phyloP scores from a whole-genome alignment of 2,113 vertebrate genomes.

The Martes martes region DNA sequence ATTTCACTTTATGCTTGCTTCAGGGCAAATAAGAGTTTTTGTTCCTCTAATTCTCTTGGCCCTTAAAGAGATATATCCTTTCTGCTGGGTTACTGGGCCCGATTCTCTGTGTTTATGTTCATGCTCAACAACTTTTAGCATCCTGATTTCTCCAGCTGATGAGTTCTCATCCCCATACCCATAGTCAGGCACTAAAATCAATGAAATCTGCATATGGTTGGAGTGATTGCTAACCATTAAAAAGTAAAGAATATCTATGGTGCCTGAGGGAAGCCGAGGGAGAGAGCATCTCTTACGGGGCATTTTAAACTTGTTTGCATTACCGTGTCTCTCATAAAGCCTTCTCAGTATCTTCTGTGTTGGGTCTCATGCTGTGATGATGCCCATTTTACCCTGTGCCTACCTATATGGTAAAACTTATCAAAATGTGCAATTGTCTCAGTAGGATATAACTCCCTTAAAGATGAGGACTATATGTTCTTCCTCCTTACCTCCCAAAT shows the following conservation, averaged over 20 bases:
- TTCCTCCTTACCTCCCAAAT: neutral
- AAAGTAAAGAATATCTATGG: neutral
- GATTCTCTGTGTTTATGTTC: neutral
- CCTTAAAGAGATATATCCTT: neutral
- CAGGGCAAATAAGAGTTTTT: neutral
- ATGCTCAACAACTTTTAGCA: neutral
- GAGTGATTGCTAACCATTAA: neutral
- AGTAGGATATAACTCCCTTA: neutral
- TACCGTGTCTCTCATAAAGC: fast-evolving
- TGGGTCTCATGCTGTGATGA: fast-evolving
- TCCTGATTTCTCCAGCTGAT: neutral
- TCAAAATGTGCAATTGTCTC: too few relatives aligned
- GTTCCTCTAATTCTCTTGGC: neutral
- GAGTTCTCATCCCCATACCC: neutral
- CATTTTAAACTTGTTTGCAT: neutral
- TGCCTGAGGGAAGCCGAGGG: neutral
- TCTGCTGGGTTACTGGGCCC: neutral
- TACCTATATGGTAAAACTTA: neutral
- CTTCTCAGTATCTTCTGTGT: neutral
- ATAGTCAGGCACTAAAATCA: neutral
- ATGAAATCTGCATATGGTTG: neutral
- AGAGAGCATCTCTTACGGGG: neutral
- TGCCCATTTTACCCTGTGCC: neutral
- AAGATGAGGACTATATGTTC: neutral
- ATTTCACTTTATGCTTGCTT: neutral